phyloP scores from a whole-genome alignment of 2,888 invertebrate species.

The Dinocampus coccinellae region DNA sequence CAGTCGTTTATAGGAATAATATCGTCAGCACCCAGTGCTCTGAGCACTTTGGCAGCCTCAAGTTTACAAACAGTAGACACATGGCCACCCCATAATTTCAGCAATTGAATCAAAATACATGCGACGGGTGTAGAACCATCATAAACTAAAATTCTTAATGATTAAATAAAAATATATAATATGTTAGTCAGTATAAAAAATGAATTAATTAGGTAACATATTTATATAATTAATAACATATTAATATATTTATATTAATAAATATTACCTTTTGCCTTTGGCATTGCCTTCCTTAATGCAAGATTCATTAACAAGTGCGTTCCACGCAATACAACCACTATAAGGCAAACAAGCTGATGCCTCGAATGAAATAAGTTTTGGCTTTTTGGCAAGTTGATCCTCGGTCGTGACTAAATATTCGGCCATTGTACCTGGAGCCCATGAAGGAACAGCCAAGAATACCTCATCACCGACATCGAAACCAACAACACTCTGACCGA shows the following conservation, averaged over 20 bases:
- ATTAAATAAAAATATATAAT: slow-evolving; percentile 20
- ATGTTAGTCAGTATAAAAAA: slow-evolving; percentile 25
- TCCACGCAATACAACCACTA: slow-evolving; percentile 73
- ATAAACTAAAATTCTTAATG: slow-evolving; percentile 71
- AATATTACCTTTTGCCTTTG: slow-evolving; percentile 70
- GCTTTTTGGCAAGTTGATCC: slow-evolving; percentile 71
- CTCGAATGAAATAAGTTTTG: slow-evolving; percentile 73
- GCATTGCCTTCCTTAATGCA: slow-evolving; percentile 70
- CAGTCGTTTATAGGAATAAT: slow-evolving; percentile 68
- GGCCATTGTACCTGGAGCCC: slow-evolving; percentile 73
- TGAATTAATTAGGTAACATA: not conserved
- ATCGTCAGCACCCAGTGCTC: slow-evolving; percentile 73
- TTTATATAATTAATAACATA: no score
- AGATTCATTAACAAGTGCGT: slow-evolving; percentile 70
- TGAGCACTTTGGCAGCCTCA: slow-evolving; percentile 72
- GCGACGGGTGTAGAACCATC: slow-evolving; percentile 74
- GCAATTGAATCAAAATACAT: slow-evolving; percentile 73
- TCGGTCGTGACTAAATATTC: slow-evolving; percentile 73
- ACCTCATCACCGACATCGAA: slow-evolving; percentile 77
- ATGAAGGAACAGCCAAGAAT: slow-evolving; percentile 73
- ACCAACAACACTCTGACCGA: slow-evolving; percentile 73
- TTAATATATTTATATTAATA: slow-evolving; percentile 7
- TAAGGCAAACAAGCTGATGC: slow-evolving; percentile 75
- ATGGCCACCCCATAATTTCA: slow-evolving; percentile 73
- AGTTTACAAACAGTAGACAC: slow-evolving; percentile 72